Conservation (phyloP, 2,888 invertebrate genomes). For the Dryomyza anilis region DNA sequence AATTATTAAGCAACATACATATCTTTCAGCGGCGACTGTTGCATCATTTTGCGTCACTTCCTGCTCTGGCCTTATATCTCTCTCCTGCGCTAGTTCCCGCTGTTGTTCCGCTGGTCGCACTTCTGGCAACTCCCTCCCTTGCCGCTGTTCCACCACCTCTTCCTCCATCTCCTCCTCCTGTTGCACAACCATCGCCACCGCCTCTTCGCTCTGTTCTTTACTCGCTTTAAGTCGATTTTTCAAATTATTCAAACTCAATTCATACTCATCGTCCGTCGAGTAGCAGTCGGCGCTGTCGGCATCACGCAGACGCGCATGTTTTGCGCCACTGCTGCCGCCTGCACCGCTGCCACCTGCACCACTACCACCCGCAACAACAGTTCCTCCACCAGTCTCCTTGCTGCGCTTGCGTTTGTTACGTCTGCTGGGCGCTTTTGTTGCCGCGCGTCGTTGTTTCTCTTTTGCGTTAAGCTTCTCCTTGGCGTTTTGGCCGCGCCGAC, state of each 20-base stretch:
- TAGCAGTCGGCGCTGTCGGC: not conserved
- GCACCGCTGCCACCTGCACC: not conserved
- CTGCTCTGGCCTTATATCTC: not conserved
- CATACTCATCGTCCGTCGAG: constrained; percentile 12
- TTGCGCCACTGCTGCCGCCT: too few relatives aligned
- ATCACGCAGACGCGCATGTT: too few relatives aligned
- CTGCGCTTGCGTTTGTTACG: constrained; percentile 1
- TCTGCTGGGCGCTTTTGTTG: not conserved
- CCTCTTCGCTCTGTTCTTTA: not conserved
- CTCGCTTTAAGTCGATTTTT: constrained; percentile 17
- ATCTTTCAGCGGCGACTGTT: too few relatives aligned
- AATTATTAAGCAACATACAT: too few relatives aligned
- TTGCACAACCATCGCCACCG: not conserved
- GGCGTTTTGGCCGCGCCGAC: not conserved
- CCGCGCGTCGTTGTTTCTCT: not conserved
- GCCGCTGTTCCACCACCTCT: not conserved
- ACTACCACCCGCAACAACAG: too few relatives aligned
- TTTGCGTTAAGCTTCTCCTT: not conserved
- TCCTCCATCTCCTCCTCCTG: not conserved
- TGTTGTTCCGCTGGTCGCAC: too few relatives aligned
- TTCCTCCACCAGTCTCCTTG: not conserved
- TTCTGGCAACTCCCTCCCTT: not conserved
- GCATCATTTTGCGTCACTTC: not conserved
- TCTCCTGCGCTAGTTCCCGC: not conserved
- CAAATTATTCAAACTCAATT: constrained; percentile 22